Conservation (phyloP, 2,888 invertebrate species). For the Thymelicus sylvestris region DNA sequence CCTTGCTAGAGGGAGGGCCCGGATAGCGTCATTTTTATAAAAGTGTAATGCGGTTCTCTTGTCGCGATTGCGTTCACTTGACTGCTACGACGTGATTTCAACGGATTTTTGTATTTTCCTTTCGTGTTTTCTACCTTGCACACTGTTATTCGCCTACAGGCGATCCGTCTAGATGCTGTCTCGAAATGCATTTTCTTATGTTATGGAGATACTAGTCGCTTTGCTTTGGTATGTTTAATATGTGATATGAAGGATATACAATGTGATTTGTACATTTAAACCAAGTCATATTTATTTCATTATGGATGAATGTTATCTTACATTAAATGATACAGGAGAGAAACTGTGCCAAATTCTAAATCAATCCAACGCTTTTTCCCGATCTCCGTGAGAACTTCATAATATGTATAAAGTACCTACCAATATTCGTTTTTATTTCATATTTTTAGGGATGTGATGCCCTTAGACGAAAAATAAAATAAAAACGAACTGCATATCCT, state of each 20-base stretch:
- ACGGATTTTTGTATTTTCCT: conserved; percentile 12
- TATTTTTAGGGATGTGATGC: too few species aligned
- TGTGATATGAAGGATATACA: not conserved
- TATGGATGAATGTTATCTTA: too few species aligned
- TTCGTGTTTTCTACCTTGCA: conserved; percentile 11
- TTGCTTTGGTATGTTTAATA: not conserved
- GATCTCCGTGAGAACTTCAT: too few species aligned
- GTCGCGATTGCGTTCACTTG: conserved; percentile 70
- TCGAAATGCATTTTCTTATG: not conserved
- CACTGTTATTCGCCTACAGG: not conserved
- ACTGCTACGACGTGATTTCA: conserved; percentile 41
- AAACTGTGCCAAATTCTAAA: too few species aligned
- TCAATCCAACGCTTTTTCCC: too few species aligned
- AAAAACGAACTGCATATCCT: too few species aligned
- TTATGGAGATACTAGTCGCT: not conserved
- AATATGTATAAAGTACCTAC: too few species aligned
- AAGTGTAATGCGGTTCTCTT: conserved; percentile 79
- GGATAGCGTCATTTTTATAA: conserved; percentile 83
- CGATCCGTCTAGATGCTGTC: conserved; percentile 1
- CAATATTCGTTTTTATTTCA: too few species aligned
- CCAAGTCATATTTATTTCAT: too few species aligned
- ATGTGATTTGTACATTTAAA: too few species aligned
- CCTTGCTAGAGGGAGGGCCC: conserved; percentile 68
- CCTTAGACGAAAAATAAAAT: too few species aligned
- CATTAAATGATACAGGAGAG: too few species aligned